Evolutionary conservation across 2,113 vertebrate species (phyloP).

Genomic region (Caretta caretta): DNA sequence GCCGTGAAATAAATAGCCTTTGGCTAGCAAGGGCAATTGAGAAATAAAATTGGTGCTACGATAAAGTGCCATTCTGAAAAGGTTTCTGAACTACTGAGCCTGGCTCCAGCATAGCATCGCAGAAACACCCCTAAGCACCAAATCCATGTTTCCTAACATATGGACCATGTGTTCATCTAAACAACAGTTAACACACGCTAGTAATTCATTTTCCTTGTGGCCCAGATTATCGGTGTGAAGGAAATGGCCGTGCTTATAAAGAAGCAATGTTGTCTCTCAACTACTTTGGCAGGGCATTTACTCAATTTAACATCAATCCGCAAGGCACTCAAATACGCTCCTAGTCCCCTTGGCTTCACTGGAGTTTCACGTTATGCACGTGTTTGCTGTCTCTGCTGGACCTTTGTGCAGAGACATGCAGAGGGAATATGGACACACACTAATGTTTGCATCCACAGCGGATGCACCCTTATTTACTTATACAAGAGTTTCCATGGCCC

Average conservation of each 20-base stretch:
- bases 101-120: neutral
- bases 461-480: neutral
- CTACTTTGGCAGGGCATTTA: neutral
- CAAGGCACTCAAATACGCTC: neutral
- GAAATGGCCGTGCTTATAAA: neutral
- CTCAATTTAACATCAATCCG: neutral
- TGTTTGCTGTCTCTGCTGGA: neutral
- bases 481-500: neutral
- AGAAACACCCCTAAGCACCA: neutral
- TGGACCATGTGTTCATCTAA: neutral
- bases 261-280: neutral
- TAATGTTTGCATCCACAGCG: neutral
- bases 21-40: conserved; percentile 51
- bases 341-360: neutral
- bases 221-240: neutral
- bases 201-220: neutral
- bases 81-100: conserved; percentile 19
- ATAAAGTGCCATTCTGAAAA: conserved; percentile 11
- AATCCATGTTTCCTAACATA: neutral
- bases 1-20: conserved; percentile 41
- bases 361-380: neutral
- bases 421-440: neutral
- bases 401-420: neutral
- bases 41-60: neutral
- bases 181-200: neutral